These are phyloP conservation scores for Hyposmocoma kahamanoa DNA, from an alignment of 1,140 invertebrate species.

Conservation along the genomic window DNA sequence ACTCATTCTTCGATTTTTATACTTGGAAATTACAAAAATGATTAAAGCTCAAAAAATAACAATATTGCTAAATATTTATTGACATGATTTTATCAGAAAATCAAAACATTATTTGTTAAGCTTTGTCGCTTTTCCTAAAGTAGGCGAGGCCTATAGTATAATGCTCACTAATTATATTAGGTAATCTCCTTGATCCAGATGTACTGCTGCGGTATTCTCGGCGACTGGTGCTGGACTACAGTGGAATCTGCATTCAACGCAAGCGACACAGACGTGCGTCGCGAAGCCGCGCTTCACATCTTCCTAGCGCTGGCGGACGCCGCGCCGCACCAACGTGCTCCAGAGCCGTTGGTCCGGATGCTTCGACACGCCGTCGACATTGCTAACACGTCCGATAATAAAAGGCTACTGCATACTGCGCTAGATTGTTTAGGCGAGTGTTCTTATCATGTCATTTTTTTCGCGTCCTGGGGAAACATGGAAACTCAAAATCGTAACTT, in stretches of 20 bases:
- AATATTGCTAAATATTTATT: too few relatives aligned
- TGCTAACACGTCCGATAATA: constrained; percentile 69
- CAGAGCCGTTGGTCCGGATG: constrained; percentile 80
- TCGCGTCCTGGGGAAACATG: too few relatives aligned
- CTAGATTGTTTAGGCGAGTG: constrained; percentile 81
- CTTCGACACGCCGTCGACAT: constrained; percentile 79
- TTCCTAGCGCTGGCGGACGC: constrained; percentile 87
- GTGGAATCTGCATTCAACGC: constrained; percentile 50
- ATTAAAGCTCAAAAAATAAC: too few relatives aligned
- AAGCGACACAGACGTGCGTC: constrained; percentile 68
- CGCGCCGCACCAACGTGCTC: constrained; percentile 78
- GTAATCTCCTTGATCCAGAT: constrained; percentile 80
- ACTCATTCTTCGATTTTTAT: too few relatives aligned
- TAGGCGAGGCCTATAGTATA: too few relatives aligned
- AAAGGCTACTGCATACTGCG: constrained; percentile 77
- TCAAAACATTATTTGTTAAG: too few relatives aligned
- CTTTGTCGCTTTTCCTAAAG: too few relatives aligned
- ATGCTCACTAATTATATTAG: too few relatives aligned
- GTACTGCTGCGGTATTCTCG: constrained; percentile 88
- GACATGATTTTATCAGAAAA: too few relatives aligned
- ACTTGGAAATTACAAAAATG: too few relatives aligned
- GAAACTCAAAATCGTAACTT: too few relatives aligned
- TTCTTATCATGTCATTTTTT: not conserved
- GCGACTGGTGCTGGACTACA: constrained; percentile 77
- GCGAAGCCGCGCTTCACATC: constrained; percentile 87